These are phyloP conservation scores for Magallana nippona DNA, from an alignment of 2,888 invertebrate species.

Conservation along the genomic window DNA sequence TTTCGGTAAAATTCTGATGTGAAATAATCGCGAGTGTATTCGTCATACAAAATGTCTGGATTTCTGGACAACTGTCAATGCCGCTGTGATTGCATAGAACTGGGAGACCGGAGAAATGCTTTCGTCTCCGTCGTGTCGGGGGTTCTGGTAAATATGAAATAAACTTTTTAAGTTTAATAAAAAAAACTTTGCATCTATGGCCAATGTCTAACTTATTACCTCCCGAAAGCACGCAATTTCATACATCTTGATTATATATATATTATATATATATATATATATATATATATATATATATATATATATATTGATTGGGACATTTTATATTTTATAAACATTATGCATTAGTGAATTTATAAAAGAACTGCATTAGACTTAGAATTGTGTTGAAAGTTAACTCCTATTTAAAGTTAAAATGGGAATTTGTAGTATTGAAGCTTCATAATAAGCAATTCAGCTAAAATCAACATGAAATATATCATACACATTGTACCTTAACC, in stretches of 20 bases:
- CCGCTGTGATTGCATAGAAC: conserved; percentile 87
- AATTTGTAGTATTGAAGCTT: too few species aligned
- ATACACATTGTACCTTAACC: background rate
- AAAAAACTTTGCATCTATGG: too few species aligned
- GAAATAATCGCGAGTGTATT: conserved; percentile 13
- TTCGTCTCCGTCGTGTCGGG: conserved; percentile 92
- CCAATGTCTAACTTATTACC: too few species aligned
- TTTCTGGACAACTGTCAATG: conserved; percentile 88
- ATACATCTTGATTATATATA: background rate
- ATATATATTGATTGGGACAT: too few species aligned
- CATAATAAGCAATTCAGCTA: too few species aligned
- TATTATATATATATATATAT: too few species aligned
- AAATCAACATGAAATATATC: too few species aligned
- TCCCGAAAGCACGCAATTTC: too few species aligned
- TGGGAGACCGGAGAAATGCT: conserved; percentile 91
- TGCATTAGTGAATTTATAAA: background rate
- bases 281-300: too few species aligned
- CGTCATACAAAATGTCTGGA: conserved; percentile 81
- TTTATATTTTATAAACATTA: too few species aligned
- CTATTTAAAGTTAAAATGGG: too few species aligned
- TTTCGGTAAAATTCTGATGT: background rate
- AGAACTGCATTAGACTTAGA: background rate
- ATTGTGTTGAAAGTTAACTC: too few species aligned
- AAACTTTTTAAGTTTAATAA: background rate
- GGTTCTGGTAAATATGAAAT: conserved; percentile 85